Evolutionary conservation across 2,113 vertebrate genomes (phyloP).

Genomic region (Gambusia holbrooki): DNA sequence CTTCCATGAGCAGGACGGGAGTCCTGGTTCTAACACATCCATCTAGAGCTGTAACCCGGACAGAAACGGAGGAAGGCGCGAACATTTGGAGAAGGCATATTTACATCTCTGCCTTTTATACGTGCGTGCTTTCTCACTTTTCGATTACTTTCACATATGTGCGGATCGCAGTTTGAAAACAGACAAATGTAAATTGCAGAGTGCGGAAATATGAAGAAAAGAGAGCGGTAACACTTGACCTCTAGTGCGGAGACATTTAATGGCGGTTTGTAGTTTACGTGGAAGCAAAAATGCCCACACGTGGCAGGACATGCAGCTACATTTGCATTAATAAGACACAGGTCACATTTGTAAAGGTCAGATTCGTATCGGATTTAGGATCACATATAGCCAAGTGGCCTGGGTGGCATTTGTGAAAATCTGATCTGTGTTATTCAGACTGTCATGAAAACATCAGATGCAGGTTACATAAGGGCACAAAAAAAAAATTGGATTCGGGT

Average conservation of each 20-base stretch:
- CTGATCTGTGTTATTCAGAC: too few relatives aligned
- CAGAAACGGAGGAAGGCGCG: not conserved
- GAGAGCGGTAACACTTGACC: too few relatives aligned
- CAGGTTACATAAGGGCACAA: too few relatives aligned
- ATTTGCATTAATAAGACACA: slow-evolving; percentile 5
- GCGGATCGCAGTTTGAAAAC: not conserved
- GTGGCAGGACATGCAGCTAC: not conserved
- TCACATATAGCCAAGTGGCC: too few relatives aligned
- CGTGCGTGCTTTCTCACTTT: not conserved
- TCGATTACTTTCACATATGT: not conserved
- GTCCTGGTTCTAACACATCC: not conserved
- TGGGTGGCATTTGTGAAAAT: too few relatives aligned
- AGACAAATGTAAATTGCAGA: not conserved
- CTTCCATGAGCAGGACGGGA: not conserved
- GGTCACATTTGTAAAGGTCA: not conserved
- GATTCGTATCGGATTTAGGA: too few relatives aligned
- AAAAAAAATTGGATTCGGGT: too few relatives aligned
- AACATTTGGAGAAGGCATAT: not conserved
- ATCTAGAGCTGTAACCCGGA: not conserved
- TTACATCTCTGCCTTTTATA: not conserved
- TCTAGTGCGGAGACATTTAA: too few relatives aligned
- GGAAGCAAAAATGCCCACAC: not conserved
- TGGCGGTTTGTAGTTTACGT: too few relatives aligned
- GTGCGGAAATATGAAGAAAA: too few relatives aligned
- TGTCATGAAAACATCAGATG: too few relatives aligned